Base-by-base conservation (phyloP, 1,140 invertebrate genomes). In the Macrobrachium nipponense region DNA sequence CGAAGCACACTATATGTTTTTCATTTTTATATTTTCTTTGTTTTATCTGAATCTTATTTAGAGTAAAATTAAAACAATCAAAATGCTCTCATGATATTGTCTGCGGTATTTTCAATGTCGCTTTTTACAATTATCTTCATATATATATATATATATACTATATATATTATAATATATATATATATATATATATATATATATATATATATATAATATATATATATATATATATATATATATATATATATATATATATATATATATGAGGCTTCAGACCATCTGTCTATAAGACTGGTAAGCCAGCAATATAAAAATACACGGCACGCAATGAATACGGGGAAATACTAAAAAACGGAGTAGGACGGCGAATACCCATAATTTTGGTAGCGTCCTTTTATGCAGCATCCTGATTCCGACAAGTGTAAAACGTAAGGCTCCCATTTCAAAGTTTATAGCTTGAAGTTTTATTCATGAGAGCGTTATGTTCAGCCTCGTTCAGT, bases 381-480 rank as follows among this genome's bases (percentile, higher is more conserved):
- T 36, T 15, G 23, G 43, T 0, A 14, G 43, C n/a, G 43, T 15
- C 14, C 23, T 51, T 14, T 51, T 14, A 17, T 17, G 17, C 14
- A 36, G 7, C 36, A 15, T 76, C 11, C 73, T 76, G 80, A 81
- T 70, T 81, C 80, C 68, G 66, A 59, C 68, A 70, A 59, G 64
- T 81, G 80, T 81, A 81, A 72, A 81, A 64, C 23, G 14, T 23
- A 51, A 58, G 36, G 73, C 18, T 81, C 80, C 36, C 68, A 51
- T 68, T 58, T 70, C 66, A 70, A 44, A 59, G n/a, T 70, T 81
- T 68, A 81, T 68, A 70, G 66, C 72, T 64, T 51, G 72, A 80
- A 80, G 36, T 72, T 81, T 81, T 81, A 81, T 81, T 81, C 80
- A 81, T 81, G 66, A 81, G 80, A 51, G 51, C 51, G 7, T 51